Percentiles rank a stretch among this genome's conserved stretches.
phyloP scores from a whole-genome alignment of 2,797 vertebrate species.

The Lepidocolaptes lacrymiger region DNA sequence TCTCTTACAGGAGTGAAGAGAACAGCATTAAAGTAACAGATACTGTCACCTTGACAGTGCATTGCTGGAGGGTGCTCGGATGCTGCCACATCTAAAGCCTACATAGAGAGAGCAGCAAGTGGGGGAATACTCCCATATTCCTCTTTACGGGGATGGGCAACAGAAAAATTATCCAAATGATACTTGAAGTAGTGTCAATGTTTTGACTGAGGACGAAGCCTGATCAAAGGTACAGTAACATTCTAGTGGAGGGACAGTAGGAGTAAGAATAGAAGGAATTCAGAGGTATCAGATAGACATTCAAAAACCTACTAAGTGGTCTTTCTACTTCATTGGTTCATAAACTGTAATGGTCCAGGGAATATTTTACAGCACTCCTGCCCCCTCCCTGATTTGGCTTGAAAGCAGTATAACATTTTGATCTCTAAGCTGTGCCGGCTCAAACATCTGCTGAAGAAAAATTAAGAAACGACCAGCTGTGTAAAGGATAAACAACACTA shows the following conservation, averaged over 20 bases:
- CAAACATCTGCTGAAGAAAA: constrained; percentile 37
- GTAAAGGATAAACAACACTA: constrained; percentile 35
- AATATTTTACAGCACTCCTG: background rate
- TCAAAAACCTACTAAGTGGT: background rate
- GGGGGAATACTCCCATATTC: background rate
- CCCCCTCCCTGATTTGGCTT: background rate
- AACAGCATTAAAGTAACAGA: background rate
- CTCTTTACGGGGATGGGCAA: background rate
- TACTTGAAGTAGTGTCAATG: background rate
- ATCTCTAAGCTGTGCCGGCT: background rate
- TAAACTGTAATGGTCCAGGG: background rate
- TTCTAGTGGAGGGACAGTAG: background rate
- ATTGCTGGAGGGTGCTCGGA: background rate
- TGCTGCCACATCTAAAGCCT: background rate
- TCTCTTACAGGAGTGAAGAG: background rate
- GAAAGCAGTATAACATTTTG: background rate
- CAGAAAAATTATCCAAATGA: background rate
- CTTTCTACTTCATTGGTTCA: background rate
- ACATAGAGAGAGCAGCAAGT: background rate
- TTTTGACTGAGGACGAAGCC: background rate
- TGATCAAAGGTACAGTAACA: background rate
- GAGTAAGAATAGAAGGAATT: background rate
- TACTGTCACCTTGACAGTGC: background rate
- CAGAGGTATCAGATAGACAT: background rate
- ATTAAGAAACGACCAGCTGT: constrained; percentile 33